Base-by-base conservation (phyloP, 2,888 invertebrate genomes). In the Oxycera nigricornis region DNA sequence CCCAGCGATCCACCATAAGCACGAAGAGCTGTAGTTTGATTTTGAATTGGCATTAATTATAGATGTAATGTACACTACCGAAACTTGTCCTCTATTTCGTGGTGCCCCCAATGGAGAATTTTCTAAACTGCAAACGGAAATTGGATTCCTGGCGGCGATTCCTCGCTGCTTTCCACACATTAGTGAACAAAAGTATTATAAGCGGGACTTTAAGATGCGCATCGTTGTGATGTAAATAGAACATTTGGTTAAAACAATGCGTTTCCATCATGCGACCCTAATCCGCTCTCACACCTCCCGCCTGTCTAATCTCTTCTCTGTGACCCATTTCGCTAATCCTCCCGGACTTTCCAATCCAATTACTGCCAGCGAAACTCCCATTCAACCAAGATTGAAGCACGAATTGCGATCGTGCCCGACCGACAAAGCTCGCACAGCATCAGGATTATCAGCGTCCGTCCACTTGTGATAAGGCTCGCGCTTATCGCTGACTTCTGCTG, bases 21-120 rank as follows among this genome's bases (percentile, higher is more conserved):
- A 90, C 80, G 87, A 88, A n/a, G 90, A 90, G 84, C 82, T 90
- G 79, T 90, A 88, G 82, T 31, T 52, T 55, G 22, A 39, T 39
- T 41, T n/a, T 1, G 1, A 67, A n/a, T 24, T 67, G 1, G 7
- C n/a, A n/a, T n/a, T n/a, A 26, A 20, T 2, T 24, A 1, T 46
- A 67, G 14, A 14, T 31, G 61, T 61, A 31, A 61, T 31, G 4
- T 31, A n/a, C n/a, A 68, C 28, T 28, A 46, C 46, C 17, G 11
- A 46, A 46, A 17, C 46, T 46, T 70, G 31, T 41, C 26, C 9
- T 11, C n/a, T 14, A 11, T 31, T 70, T 35, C 46, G 55, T 52
- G 31, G 20, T 70, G 26, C 35, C 24, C 39, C 30, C 17, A 52
- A 68, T 68, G 31, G 55, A 52, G n/a, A 46, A 14, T 46, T 46